Percentiles rank a stretch among this genome's conserved stretches.
These are phyloP conservation scores for Eumaeus atala DNA, from an alignment of 1,140 invertebrate genomes.

Conservation along the genomic window DNA sequence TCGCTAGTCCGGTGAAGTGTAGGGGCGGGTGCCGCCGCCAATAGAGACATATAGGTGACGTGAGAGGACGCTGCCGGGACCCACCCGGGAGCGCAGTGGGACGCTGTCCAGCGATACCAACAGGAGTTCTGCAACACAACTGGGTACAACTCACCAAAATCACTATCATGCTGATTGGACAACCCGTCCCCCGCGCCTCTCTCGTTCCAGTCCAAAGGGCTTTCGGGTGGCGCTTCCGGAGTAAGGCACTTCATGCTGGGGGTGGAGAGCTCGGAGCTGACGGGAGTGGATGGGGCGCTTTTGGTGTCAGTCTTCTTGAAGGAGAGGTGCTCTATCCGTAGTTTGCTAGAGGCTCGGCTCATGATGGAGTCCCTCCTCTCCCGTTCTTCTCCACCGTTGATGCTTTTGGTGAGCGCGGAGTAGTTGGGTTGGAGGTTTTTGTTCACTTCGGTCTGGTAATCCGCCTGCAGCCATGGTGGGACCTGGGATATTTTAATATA, in stretches of 20 bases:
- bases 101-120: too few species aligned
- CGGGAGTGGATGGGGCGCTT: slow-evolving; percentile 50
- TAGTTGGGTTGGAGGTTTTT: slow-evolving; percentile 65
- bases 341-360: slow-evolving; percentile 59
- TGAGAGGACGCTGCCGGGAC: too few species aligned
- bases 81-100: too few species aligned
- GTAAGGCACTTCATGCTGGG: slow-evolving; percentile 61
- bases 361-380: slow-evolving; percentile 62
- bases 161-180: slow-evolving; percentile 86
- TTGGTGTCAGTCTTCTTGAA: slow-evolving; percentile 54
- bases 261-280: slow-evolving; percentile 70
- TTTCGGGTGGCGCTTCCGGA: slow-evolving; percentile 79
- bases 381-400: slow-evolving; percentile 50
- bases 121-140: too few species aligned
- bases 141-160: slow-evolving; percentile 82
- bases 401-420: slow-evolving; percentile 51
- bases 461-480: slow-evolving; percentile 84
- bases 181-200: slow-evolving; percentile 88
- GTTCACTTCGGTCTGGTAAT: slow-evolving; percentile 71
- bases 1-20: too few species aligned
- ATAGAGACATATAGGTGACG: too few species aligned
- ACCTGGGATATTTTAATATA: slow-evolving; percentile 79
- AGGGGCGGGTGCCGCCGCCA: too few species aligned
- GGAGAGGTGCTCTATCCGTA: slow-evolving; percentile 62
- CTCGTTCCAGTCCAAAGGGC: slow-evolving; percentile 81